phyloP scores from a whole-genome alignment of 2,113 vertebrate species.

The Siphamia tubifer region DNA sequence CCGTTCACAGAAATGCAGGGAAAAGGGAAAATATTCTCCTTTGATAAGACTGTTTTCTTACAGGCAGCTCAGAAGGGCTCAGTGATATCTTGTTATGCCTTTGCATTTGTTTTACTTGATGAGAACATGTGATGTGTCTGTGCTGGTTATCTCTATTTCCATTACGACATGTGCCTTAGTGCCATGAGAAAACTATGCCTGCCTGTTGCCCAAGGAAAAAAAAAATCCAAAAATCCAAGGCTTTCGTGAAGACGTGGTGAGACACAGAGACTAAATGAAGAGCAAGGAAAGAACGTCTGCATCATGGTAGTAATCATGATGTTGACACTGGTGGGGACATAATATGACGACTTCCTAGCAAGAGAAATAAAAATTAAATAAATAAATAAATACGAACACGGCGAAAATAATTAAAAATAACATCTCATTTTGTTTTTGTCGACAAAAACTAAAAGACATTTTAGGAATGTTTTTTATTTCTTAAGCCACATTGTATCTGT shows the following conservation, averaged over 20 bases:
- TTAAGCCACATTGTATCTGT: too few relatives aligned
- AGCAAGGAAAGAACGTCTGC: not conserved
- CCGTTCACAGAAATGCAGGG: conserved; percentile 45
- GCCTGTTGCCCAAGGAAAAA: conserved; percentile 36
- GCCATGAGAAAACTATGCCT: conserved; percentile 59
- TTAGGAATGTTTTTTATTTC: too few relatives aligned
- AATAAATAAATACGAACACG: too few relatives aligned
- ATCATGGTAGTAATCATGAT: not conserved
- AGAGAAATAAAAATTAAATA: too few relatives aligned
- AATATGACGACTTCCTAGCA: not conserved
- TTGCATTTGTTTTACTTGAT: conserved; percentile 63
- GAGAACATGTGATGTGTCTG: conserved; percentile 66
- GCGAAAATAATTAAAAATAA: too few relatives aligned
- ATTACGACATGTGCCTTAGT: conserved; percentile 62
- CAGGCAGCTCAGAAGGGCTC: conserved; percentile 26
- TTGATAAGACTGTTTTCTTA: conserved; percentile 75
- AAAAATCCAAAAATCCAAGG: conserved; percentile 1
- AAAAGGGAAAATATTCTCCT: conserved; percentile 61
- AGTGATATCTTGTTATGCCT: conserved; percentile 61
- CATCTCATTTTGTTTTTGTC: too few relatives aligned
- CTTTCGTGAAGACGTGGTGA: conserved; percentile 3
- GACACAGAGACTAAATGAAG: conserved; percentile 19
- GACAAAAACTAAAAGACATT: too few relatives aligned
- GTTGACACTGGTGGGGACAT: too few relatives aligned
- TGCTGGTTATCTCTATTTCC: conserved; percentile 70